These are phyloP conservation scores for Leptura quadrifasciata DNA, from an alignment of 2,888 invertebrate genomes.

Conservation along the genomic window DNA sequence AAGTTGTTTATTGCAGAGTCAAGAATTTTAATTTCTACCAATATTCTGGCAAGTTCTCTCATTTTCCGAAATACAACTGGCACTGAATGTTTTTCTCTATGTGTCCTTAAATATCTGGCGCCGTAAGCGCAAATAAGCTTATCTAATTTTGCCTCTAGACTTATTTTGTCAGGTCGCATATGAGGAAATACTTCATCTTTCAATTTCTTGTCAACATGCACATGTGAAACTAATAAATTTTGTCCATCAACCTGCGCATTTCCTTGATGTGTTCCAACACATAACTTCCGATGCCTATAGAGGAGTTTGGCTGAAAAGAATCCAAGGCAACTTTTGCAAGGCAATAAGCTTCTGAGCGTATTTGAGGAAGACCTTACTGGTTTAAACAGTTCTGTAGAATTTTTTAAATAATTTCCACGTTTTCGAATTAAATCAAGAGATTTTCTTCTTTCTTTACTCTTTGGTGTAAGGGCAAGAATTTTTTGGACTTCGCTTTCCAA, in stretches of 20 bases:
- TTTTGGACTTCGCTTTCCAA: slow-evolving; percentile 26
- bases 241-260: neutral
- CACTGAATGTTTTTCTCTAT: slow-evolving; percentile 57
- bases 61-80: slow-evolving; percentile 42
- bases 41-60: slow-evolving; percentile 42
- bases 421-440: slow-evolving; percentile 25
- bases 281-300: slow-evolving; percentile 24
- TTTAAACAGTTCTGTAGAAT: slow-evolving; percentile 20
- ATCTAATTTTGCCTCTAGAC: slow-evolving; percentile 43
- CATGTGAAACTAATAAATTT: neutral
- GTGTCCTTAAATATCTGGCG: slow-evolving; percentile 52
- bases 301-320: slow-evolving; percentile 27
- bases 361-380: slow-evolving; percentile 16
- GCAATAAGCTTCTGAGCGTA: neutral
- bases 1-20: slow-evolving; percentile 37
- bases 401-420: slow-evolving; percentile 34
- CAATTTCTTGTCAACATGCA: neutral
- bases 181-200: slow-evolving; percentile 43
- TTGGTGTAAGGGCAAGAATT: slow-evolving; percentile 15
- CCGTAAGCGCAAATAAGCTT: slow-evolving; percentile 53
- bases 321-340: slow-evolving; percentile 25
- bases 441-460: slow-evolving; percentile 22
- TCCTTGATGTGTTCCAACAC: neutral
- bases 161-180: slow-evolving; percentile 39
- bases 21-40: slow-evolving; percentile 49